These are phyloP conservation scores for Amaurobius ferox DNA, from an alignment of 2,888 invertebrate genomes.

Conservation along the genomic window DNA sequence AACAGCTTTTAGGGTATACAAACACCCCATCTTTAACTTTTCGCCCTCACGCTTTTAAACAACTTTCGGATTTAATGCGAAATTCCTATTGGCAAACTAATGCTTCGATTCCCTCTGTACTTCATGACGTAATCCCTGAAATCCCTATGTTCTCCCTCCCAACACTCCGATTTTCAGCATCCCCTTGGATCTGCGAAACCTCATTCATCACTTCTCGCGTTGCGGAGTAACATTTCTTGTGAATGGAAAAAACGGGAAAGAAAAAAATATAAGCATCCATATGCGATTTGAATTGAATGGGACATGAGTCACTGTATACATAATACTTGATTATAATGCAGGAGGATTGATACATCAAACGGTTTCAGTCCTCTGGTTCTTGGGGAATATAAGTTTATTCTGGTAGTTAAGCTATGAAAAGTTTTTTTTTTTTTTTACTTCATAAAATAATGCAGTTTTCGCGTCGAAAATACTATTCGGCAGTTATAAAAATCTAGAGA, in stretches of 20 bases:
- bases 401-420: too few species aligned
- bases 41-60: too few species aligned
- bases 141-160: not conserved
- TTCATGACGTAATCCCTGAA: not conserved
- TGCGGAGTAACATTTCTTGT: not conserved
- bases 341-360: not conserved
- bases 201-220: slow-evolving; percentile 10
- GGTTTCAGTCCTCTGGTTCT: not conserved
- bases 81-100: not conserved
- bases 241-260: not conserved
- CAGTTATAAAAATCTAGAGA: too few species aligned
- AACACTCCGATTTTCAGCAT: not conserved
- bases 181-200: not conserved
- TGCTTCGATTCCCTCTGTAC: not conserved
- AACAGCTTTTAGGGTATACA: too few species aligned
- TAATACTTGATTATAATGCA: not conserved
- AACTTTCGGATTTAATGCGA: too few species aligned
- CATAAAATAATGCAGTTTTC: too few species aligned
- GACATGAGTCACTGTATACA: not conserved
- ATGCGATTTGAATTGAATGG: not conserved
- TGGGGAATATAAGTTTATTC: too few species aligned
- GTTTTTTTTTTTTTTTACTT: too few species aligned
- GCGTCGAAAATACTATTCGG: too few species aligned
- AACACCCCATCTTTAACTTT: too few species aligned
- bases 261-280: not conserved